phyloP scores from a whole-genome alignment of 2,888 invertebrate species.

The Theodoxus fluviatilis region DNA sequence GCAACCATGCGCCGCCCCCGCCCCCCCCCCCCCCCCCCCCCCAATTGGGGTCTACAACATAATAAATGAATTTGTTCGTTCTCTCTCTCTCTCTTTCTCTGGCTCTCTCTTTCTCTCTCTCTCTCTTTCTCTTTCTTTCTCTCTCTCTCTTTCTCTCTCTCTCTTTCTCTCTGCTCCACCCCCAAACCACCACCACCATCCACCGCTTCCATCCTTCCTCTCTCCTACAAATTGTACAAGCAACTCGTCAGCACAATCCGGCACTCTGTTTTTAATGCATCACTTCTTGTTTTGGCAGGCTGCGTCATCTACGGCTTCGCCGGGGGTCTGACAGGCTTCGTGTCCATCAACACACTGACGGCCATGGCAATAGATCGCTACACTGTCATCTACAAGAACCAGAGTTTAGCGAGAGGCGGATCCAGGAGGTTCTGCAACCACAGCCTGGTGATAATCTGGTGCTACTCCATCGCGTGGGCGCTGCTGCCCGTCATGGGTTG shows the following conservation, averaged over 20 bases:
- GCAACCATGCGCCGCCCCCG: too few relatives aligned
- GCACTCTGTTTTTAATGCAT: not conserved
- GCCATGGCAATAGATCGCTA: slow-evolving; percentile 42
- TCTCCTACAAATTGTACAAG: too few relatives aligned
- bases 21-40: too few relatives aligned
- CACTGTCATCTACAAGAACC: slow-evolving; percentile 33
- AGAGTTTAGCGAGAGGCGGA: slow-evolving; percentile 20
- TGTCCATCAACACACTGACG: slow-evolving; percentile 44
- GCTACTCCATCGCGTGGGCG: slow-evolving; percentile 39
- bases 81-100: not conserved
- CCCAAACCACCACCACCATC: not conserved
- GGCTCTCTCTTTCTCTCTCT: not conserved
- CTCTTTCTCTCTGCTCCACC: not conserved
- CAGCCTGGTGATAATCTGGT: slow-evolving; percentile 34
- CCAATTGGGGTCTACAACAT: too few relatives aligned
- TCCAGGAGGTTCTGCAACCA: slow-evolving; percentile 26
- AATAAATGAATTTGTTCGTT: not conserved
- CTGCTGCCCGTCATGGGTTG: slow-evolving; percentile 40
- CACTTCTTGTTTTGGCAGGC: slow-evolving; percentile 30
- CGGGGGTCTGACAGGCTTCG: slow-evolving; percentile 39
- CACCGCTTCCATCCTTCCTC: not conserved
- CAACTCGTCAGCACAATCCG: slow-evolving; percentile 20
- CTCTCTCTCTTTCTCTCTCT: not conserved
- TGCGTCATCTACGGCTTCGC: slow-evolving; percentile 40
- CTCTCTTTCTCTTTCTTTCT: slow-evolving; percentile 7